These are phyloP conservation scores for Bettongia penicillata DNA, from an alignment of 2,113 vertebrate species.

Conservation along the genomic window DNA sequence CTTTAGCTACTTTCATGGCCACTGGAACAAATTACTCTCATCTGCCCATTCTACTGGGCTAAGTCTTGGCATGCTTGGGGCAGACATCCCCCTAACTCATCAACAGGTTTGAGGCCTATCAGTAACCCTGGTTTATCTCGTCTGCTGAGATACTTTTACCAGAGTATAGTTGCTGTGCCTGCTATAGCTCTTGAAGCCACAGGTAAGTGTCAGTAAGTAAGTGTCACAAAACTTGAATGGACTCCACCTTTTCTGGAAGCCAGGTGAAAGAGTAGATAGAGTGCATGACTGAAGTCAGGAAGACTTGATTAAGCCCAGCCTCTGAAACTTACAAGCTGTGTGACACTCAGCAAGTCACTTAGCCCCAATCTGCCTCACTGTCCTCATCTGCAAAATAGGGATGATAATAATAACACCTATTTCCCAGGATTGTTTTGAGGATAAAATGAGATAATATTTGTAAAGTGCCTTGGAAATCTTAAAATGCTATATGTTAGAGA, in stretches of 20 bases:
- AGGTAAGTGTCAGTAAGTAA: not conserved
- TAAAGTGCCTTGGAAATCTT: not conserved
- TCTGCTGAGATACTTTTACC: not conserved
- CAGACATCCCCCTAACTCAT: not conserved
- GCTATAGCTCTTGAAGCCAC: not conserved
- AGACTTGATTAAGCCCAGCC: not conserved
- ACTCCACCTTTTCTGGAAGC: not conserved
- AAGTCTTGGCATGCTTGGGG: not conserved
- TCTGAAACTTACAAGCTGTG: not conserved
- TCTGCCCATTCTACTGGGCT: not conserved
- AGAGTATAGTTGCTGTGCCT: not conserved
- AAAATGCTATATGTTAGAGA: not conserved
- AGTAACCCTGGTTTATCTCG: not conserved
- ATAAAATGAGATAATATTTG: not conserved
- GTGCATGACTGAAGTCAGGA: not conserved
- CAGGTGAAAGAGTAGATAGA: not conserved
- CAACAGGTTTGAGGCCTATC: not conserved
- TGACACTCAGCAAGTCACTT: not conserved
- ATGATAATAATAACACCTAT: not conserved
- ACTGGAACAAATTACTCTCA: not conserved
- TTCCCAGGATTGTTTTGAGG: not conserved
- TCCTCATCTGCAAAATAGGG: not conserved
- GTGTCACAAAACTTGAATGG: not conserved
- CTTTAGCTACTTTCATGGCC: too few relatives aligned
- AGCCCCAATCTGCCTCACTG: not conserved